Base-by-base conservation (phyloP, 2,888 invertebrate species). In the Heliconius erato region DNA sequence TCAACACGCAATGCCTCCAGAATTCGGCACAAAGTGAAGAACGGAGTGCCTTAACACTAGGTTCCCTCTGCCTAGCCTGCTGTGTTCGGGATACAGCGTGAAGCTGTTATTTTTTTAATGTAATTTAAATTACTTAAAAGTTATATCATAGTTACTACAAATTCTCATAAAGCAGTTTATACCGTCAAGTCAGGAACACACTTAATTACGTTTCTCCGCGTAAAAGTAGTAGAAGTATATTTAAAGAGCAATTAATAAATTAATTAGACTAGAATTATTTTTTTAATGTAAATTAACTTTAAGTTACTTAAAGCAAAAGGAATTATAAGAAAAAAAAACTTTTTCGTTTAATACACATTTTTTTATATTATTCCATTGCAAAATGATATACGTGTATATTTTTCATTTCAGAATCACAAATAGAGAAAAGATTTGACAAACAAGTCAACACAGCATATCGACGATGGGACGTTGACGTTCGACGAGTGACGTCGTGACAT, bases 71-170 rank as follows among this genome's bases (percentile, higher is more conserved):
- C 28, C 28, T 28, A 28, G 1, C 28, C 28, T 28, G 28, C 28
- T 28, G 28, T 28, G 28, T 28, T 28, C 28, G 28, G 28, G 28
- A 28, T 28, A 28, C 28, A 28, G 28, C 28, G 28, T 28, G 28
- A 28, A 28, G 28, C 28, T 28, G 28, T 28, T 28, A 28, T 28
- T 28, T 28, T 28, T 28, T 28, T 28, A 44, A 71, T 44, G n/a
- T 71, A 71, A 12, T 71, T 71, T 26, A 44, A 26, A 26, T n/a
- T 26, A 72, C 44, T 72, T 72, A 44, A 44, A 7, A 26, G n/a
- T 44, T 72, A 40, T 40, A 71, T n/a, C n/a, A 71, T 40, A 40
- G 71, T 44, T 72, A 72, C 14, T 72, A 44, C 44, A 72, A n/a
- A 72, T 72, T 26, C 26, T 44, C 44, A 14, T 44, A 44, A 44